Evolutionary conservation across 1,140 invertebrate genomes (phyloP).

Genomic region (Brachionus angularis): DNA sequence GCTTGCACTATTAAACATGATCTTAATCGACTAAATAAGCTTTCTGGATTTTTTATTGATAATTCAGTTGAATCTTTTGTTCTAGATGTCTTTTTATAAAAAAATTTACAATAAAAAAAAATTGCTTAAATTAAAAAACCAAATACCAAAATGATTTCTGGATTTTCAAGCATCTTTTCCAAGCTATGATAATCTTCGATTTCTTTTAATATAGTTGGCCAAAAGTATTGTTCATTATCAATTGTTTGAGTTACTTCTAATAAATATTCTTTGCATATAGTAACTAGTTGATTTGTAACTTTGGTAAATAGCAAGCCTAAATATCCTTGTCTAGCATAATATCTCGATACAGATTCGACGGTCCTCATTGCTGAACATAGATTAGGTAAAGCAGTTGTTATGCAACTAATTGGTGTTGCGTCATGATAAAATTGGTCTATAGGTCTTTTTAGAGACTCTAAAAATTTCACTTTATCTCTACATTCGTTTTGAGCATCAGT

Average conservation of each 20-base stretch:
- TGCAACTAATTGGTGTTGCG: constrained; percentile 51
- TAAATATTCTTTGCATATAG: constrained; percentile 56
- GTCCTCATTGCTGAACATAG: constrained; percentile 53
- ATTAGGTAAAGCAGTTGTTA: constrained; percentile 54
- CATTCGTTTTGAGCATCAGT: constrained; percentile 58
- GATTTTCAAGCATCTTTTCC: constrained; percentile 44
- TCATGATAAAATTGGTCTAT: constrained; percentile 55
- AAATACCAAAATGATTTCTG: constrained; percentile 50
- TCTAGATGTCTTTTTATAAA: no score
- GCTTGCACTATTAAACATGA: constrained; percentile 53
- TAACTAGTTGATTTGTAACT: constrained; percentile 55
- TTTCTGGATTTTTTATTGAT: constrained; percentile 47
- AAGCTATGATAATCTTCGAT: constrained; percentile 45
- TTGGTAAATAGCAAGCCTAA: constrained; percentile 56
- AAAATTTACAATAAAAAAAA: no score
- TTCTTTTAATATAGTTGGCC: constrained; percentile 49
- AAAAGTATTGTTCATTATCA: constrained; percentile 52
- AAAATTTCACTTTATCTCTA: constrained; percentile 57
- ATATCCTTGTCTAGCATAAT: constrained; percentile 54
- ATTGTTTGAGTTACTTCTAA: constrained; percentile 49
- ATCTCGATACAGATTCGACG: constrained; percentile 56
- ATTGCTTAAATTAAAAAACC: no score
- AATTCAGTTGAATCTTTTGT: background rate
- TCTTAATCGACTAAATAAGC: constrained; percentile 50
- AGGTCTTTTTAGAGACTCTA: constrained; percentile 54